Percentiles rank a stretch among this genome's conserved stretches.
Evolutionary conservation across 1,140 invertebrate species (phyloP).

Genomic region (Latrodectus geometricus): DNA sequence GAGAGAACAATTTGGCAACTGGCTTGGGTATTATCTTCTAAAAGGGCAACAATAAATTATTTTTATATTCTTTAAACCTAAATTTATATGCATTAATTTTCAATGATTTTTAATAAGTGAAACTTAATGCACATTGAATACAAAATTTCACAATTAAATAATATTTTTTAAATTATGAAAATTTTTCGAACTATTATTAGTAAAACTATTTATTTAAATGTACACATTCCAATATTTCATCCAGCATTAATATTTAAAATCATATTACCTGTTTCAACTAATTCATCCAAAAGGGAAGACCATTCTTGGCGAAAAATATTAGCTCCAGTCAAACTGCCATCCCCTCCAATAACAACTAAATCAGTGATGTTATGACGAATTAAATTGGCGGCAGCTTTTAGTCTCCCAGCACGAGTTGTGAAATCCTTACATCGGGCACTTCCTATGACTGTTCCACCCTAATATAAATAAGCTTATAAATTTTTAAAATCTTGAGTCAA

Average conservation of each 20-base stretch:
- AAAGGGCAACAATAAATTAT: too few species aligned
- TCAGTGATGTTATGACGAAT: slow-evolving; percentile 90
- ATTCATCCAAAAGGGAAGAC: slow-evolving; percentile 82
- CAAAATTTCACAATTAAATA: too few species aligned
- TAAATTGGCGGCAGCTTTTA: slow-evolving; percentile 93
- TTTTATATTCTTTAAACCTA: too few species aligned
- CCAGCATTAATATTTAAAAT: neutral
- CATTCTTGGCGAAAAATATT: slow-evolving; percentile 92
- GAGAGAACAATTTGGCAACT: too few species aligned
- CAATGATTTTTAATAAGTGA: too few species aligned
- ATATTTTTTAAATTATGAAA: too few species aligned
- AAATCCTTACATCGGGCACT: slow-evolving; percentile 96
- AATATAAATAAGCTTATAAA: too few species aligned
- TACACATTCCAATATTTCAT: too few species aligned
- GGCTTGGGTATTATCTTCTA: too few species aligned
- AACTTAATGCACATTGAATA: neutral
- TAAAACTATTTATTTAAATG: too few species aligned
- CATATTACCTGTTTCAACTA: slow-evolving; percentile 73
- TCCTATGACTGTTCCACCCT: slow-evolving; percentile 98
- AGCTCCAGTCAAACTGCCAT: slow-evolving; percentile 97
- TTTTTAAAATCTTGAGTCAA: too few species aligned
- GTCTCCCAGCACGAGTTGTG: slow-evolving; percentile 78
- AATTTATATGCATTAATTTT: too few species aligned
- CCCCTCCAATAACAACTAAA: slow-evolving; percentile 97
- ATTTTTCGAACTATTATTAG: neutral